A percentile compares a stretch with the other conserved stretches of the same genome.
phyloP scores from a whole-genome alignment of 2,113 vertebrate species.

The Myrmecobius fasciatus region DNA sequence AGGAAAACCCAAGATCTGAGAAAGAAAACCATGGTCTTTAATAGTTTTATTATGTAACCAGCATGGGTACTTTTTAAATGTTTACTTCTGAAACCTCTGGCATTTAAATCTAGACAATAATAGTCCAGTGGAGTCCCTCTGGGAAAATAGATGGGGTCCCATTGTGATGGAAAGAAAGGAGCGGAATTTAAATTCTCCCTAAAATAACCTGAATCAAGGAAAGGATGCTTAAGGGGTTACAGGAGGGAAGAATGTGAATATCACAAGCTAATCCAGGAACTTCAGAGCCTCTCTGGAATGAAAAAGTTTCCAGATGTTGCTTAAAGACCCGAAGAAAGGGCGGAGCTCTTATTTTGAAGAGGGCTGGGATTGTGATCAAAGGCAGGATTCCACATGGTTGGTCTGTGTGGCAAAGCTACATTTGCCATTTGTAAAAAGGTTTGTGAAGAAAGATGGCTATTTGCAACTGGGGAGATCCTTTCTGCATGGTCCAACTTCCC shows the following conservation, averaged over 20 bases:
- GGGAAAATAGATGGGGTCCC: background rate
- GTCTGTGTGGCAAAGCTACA: background rate
- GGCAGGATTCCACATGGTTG: background rate
- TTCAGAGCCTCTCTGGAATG: background rate
- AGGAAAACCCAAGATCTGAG: background rate
- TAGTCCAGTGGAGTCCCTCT: background rate
- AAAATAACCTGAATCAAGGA: background rate
- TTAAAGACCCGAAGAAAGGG: background rate
- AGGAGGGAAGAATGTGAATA: background rate
- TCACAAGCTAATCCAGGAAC: background rate
- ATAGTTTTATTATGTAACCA: background rate
- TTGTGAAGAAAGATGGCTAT: background rate
- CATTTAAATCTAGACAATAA: background rate
- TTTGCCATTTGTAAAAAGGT: background rate
- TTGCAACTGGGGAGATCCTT: background rate
- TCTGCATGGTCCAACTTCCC: background rate
- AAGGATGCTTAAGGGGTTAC: background rate
- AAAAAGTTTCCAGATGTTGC: constrained; percentile 1
- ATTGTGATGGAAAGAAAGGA: background rate
- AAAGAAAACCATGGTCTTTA: background rate
- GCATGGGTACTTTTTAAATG: background rate
- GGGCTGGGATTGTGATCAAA: background rate
- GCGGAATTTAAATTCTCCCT: background rate
- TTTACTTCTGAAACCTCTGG: background rate
- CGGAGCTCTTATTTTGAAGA: background rate